Evolutionary conservation across 23 tunicate genomes (phyloP), one percentile per base, ranked within the genome.

Genomic region (Ascidia mentula): DNA sequence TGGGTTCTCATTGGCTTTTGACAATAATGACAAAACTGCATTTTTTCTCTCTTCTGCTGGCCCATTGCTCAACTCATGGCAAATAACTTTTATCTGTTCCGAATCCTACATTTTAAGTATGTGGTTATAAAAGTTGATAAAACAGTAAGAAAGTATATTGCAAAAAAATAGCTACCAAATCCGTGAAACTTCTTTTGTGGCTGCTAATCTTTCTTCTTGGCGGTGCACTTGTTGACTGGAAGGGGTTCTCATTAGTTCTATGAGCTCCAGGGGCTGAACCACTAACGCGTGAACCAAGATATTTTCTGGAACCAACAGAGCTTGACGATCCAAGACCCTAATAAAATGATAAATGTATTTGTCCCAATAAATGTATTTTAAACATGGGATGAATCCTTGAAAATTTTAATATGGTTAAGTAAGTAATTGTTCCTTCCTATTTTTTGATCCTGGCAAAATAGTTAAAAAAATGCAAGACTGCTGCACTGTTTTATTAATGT

Each of bases 321-420:
- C 96, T 88, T 0, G 76, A 39, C 0, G 96, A 45, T 13, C 86
- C 85, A 36, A 85, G 65, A 74, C 96, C 96, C 96, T 90, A 70
- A 32, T 36, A 36, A 35, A 38, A 1, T 3, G 13, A 6, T 1
- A 53, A 53, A n/a, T n/a, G n/a, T n/a, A n/a, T n/a, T n/a, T n/a
- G n/a, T n/a, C n/a, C n/a, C n/a, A n/a, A n/a, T n/a, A n/a, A n/a
- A n/a, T n/a, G n/a, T n/a, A n/a, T n/a, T n/a, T n/a, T n/a, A n/a
- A n/a, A n/a, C n/a, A n/a, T n/a, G n/a, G n/a, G n/a, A n/a, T n/a
- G n/a, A n/a, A n/a, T n/a, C n/a, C n/a, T n/a, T n/a, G n/a, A n/a
- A n/a, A n/a, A n/a, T n/a, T n/a, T n/a, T n/a, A n/a, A n/a, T n/a
- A n/a, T n/a, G n/a, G n/a, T n/a, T n/a, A n/a, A n/a, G n/a, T n/a